Conservation (phyloP, 2,113 vertebrate genomes). For the Cololabis saira region DNA sequence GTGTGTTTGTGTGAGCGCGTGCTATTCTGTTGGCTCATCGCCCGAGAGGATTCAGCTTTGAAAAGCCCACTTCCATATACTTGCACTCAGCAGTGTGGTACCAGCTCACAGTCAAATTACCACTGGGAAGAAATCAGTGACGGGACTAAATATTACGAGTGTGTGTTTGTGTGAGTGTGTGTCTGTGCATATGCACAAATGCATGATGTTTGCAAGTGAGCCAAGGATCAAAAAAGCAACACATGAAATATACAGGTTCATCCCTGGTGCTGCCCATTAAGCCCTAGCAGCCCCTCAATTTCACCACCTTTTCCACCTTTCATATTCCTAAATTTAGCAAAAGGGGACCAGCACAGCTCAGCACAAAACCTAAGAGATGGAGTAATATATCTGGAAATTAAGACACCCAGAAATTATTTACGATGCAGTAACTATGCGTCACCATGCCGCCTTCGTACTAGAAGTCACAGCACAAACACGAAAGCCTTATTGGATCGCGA, state of each 20-base stretch:
- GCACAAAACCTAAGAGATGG: constrained; percentile 1
- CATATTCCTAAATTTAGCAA: constrained; percentile 53
- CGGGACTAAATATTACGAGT: neutral
- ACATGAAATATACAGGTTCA: constrained; percentile 14
- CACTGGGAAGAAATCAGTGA: constrained; percentile 2
- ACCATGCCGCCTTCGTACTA: neutral
- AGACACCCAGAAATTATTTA: constrained; percentile 18
- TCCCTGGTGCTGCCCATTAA: constrained; percentile 43
- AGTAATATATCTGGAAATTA: constrained; percentile 29
- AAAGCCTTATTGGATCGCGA: neutral
- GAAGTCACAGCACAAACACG: neutral
- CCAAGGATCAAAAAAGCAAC: constrained; percentile 60
- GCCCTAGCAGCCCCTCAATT: constrained; percentile 18
- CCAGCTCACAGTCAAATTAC: constrained; percentile 26
- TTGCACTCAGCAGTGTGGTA: constrained; percentile 12
- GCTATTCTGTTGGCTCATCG: neutral
- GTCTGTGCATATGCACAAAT: constrained; percentile 1
- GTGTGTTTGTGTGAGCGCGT: too few relatives aligned
- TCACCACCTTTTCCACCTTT: constrained; percentile 36
- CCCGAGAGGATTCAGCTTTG: constrained; percentile 20
- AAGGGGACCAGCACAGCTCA: constrained; percentile 35
- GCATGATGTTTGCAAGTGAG: constrained; percentile 26
- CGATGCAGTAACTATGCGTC: neutral
- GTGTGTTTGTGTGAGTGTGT: neutral
- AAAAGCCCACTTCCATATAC: constrained; percentile 15